Evolutionary conservation across 2,888 invertebrate species (phyloP), one percentile per base, ranked within the genome.

Genomic region (Linyphia triangularis): DNA sequence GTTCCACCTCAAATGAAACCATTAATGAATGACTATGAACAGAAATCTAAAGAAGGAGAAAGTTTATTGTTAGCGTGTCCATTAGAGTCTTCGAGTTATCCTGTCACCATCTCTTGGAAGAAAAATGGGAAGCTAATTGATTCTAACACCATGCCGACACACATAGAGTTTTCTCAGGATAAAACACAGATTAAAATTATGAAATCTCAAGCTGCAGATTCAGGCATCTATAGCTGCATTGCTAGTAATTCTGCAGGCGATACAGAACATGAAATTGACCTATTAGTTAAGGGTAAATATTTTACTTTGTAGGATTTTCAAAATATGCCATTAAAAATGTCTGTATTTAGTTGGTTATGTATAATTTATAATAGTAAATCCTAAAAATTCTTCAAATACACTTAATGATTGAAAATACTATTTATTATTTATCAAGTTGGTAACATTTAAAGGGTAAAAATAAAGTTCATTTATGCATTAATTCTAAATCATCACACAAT

Each of bases 51-150:
- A 57, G 89, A 89, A 82, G 89, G 89, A 16, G 81, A 89, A 4
- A 81, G 24, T 33, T 43, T 89, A n/a, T 2, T 70, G 33, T 40
- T 89, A 13, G 43, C 30, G 26, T 89, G 89, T 63, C 89, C 89
- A n/a, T n/a, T 89, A 26, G 51, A 70, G 37, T 40, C 73, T 3
- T 67, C 85, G 30, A 16, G 33, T 43, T 86, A 90, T 70, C 51
- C 83, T 19, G 95, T 96, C 0, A 92, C 92, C 28, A 92, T 95
- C 0, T 91, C 92, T 3, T 96, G 96, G 96, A 91, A 92, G 73
- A 94, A 94, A 90, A 94, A 95, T 90, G 93, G 93, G 19, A 89
- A 91, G 40, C 82, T 90, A 9, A 24, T 89, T 1, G 2, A 92
- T 92, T 22, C 72, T 7, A 40, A 57, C 30, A n/a, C 37, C 16